Evolutionary conservation across 2,113 vertebrate genomes (phyloP).

Genomic region (Strix aluco): DNA sequence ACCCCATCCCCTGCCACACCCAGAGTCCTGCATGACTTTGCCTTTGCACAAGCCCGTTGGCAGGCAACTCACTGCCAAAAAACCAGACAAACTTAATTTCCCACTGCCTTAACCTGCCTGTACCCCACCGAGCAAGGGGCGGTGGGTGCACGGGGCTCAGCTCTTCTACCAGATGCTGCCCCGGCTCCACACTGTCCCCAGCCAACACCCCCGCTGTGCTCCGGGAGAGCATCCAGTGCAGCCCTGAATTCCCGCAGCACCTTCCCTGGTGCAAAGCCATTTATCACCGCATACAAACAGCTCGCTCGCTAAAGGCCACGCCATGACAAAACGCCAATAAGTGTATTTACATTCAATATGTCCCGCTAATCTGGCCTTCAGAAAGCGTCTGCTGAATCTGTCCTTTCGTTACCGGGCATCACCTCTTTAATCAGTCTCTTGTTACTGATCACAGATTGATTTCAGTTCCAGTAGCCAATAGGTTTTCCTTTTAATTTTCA

Average conservation of each 20-base stretch:
- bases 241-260: not conserved
- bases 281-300: slow-evolving; percentile 28
- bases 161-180: too few species aligned
- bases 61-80: not conserved
- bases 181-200: not conserved
- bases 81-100: fast-evolving
- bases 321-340: slow-evolving; percentile 58
- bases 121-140: fast-evolving
- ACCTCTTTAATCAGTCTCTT: slow-evolving; percentile 38
- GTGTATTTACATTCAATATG: slow-evolving; percentile 12
- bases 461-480: not conserved
- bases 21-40: fast-evolving
- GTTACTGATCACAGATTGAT: slow-evolving; percentile 48
- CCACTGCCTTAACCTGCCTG: fast-evolving
- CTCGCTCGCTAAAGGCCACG: slow-evolving; percentile 58
- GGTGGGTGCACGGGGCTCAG: not conserved
- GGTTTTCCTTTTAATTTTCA: slow-evolving; percentile 68
- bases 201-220: not conserved
- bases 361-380: slow-evolving; percentile 22
- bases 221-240: not conserved
- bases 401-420: not conserved
- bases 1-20: fast-evolving
- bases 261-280: slow-evolving; percentile 8
- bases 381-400: slow-evolving; percentile 13
- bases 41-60: not conserved